These are phyloP conservation scores for Cynaeus angustus DNA, from an alignment of 2,888 invertebrate species.

Conservation along the genomic window DNA sequence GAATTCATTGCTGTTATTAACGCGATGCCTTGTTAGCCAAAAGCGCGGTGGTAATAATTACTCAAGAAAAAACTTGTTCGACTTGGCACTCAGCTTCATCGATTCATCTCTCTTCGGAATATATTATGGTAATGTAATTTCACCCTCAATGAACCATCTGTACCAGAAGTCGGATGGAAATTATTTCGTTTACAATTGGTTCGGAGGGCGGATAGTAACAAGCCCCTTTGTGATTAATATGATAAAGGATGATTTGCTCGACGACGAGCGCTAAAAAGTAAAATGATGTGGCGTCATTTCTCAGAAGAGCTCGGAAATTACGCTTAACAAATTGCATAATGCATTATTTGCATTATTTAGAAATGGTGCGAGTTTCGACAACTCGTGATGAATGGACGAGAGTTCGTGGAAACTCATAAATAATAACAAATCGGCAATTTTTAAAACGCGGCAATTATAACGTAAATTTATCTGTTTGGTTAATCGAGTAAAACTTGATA, in stretches of 20 bases:
- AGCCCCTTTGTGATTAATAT: constrained; percentile 6
- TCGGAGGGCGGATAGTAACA: constrained; percentile 19
- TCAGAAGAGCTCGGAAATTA: background rate
- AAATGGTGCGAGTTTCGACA: no score
- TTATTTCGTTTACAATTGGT: constrained; percentile 33
- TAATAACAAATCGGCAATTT: no score
- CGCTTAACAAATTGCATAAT: no score
- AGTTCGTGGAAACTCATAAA: no score
- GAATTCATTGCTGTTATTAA: constrained; percentile 33
- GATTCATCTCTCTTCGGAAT: constrained; percentile 19
- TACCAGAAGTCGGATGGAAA: constrained; percentile 26
- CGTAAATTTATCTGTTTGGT: no score
- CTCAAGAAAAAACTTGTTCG: constrained; percentile 16
- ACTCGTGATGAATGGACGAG: no score
- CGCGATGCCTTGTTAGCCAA: constrained; percentile 1
- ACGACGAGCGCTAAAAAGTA: background rate
- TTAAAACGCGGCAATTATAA: no score
- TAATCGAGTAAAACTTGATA: no score
- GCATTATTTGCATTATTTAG: no score
- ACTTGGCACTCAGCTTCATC: constrained; percentile 4
- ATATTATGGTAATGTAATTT: constrained; percentile 39
- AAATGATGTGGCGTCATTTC: background rate
- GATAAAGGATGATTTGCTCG: constrained; percentile 4
- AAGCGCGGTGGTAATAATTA: constrained; percentile 9
- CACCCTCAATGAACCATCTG: constrained; percentile 29